A percentile compares a stretch with the other conserved stretches of the same genome.
phyloP scores from a whole-genome alignment of 2,113 vertebrate genomes.

The Ifrita kowaldi region DNA sequence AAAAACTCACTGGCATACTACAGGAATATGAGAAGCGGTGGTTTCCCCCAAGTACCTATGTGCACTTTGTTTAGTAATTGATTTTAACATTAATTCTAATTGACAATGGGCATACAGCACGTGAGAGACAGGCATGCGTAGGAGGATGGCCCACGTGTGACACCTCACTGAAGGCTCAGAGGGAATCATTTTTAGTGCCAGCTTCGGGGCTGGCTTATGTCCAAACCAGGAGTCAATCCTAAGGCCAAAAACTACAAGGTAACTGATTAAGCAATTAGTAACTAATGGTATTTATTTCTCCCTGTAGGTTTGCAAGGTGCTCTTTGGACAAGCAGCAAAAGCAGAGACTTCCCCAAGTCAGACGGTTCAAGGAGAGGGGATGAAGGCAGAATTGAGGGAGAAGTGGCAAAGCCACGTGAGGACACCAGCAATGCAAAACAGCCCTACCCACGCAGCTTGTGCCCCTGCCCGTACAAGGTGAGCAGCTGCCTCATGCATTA shows the following conservation, averaged over 20 bases:
- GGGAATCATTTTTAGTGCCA: neutral
- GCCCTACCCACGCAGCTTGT: neutral
- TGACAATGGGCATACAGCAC: neutral
- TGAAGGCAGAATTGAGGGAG: neutral
- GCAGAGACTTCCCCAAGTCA: neutral
- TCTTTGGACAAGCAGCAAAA: neutral
- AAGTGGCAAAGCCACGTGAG: fast-evolving
- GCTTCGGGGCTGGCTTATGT: neutral
- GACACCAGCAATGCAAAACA: neutral
- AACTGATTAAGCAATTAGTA: neutral
- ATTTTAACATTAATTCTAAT: neutral
- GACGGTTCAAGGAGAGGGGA: neutral
- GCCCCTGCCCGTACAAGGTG: neutral
- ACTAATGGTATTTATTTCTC: neutral
- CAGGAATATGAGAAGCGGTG: neutral
- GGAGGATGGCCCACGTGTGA: neutral
- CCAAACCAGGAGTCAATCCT: neutral
- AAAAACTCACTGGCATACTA: neutral
- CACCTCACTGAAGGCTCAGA: neutral
- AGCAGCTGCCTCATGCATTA: neutral
- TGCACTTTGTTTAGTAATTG: neutral
- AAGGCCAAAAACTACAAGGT: neutral
- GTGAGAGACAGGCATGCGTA: fast-evolving
- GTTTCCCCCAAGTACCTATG: fast-evolving
- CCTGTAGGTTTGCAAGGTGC: neutral